phyloP scores from a whole-genome alignment of 2,113 vertebrate species.

The Alces alces region DNA sequence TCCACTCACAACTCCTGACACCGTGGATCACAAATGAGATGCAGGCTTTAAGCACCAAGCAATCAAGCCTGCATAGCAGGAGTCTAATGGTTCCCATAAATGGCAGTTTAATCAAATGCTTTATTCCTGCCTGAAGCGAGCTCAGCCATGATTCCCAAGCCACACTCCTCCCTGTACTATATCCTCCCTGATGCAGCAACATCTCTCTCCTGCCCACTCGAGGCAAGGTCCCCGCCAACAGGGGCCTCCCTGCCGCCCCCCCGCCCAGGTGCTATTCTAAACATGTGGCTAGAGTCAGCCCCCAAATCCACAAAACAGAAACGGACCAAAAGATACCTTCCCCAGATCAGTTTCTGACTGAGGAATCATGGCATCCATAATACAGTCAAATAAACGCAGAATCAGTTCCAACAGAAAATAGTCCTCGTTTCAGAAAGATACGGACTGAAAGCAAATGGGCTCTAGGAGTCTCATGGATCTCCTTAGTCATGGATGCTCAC shows the following conservation, averaged over 20 bases:
- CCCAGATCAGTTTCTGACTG: not conserved
- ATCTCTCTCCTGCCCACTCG: fast-evolving
- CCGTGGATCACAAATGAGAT: not conserved
- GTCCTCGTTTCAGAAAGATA: not conserved
- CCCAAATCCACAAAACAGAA: not conserved
- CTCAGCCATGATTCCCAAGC: not conserved
- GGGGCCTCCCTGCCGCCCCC: fast-evolving
- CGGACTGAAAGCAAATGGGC: not conserved
- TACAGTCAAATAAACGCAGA: not conserved
- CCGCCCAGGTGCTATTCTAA: not conserved
- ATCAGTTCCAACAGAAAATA: not conserved
- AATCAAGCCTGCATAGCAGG: not conserved
- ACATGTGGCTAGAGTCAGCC: not conserved
- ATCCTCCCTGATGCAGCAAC: not conserved
- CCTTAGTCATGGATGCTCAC: too few species aligned
- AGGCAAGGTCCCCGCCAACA: not conserved
- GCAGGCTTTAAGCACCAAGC: not conserved
- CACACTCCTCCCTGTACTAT: not conserved
- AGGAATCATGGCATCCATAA: not conserved
- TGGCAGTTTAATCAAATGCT: conserved; percentile 25
- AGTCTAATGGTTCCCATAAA: not conserved
- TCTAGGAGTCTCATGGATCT: fast-evolving
- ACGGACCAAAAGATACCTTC: not conserved
- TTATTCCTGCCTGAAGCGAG: not conserved
- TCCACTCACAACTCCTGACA: not conserved